Base-by-base conservation (phyloP, 2,113 vertebrate genomes). In the Sceloporus undulatus region DNA sequence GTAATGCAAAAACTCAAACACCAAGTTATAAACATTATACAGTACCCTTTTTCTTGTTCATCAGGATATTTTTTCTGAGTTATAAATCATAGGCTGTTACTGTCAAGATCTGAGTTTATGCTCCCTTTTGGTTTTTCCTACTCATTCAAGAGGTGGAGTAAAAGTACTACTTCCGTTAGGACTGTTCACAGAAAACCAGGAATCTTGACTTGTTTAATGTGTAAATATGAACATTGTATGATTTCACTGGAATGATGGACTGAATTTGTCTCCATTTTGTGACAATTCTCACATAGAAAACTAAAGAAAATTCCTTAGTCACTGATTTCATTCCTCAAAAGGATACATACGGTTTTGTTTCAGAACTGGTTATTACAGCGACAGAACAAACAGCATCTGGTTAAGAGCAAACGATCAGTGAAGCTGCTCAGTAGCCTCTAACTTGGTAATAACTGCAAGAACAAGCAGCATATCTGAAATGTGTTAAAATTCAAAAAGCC, bases 221-320 rank as follows among this genome's bases (percentile, higher is more conserved):
- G 25, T 3, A 4, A 54, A 14, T 25, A 29, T 13, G 27, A 25
- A 25, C 27, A 29, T 54, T 87, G 34, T 11, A 52, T 1, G 2
- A 86, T 73, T 91, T 89, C 86, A 75, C 4, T 79, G 59, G 85
- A 23, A 62, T 1, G 23, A 66, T 29, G 78, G 1, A 9, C 38
- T 34, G 34, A 54, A 54, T 48, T 21, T 23, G n/a, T 54, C 54
- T 23, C 38, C 5, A 89, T 71, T 65, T 89, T 29, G 0, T 81
- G 74, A 73, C 2, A 76, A 54, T 3, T 91, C 86, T 85, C 75
- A 85, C 59, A 68, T 52, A 18, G 18, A 18, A 93, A 73, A 68
- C 76, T 0, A 21, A 79, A 83, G 23, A 1, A 74, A 0, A 0
- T 2, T 13, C 16, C n/a, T 66, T n/a, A 40, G 5, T 1, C 40